phyloP scores from a whole-genome alignment of 2,113 vertebrate species.

The Leptodactylus fuscus region DNA sequence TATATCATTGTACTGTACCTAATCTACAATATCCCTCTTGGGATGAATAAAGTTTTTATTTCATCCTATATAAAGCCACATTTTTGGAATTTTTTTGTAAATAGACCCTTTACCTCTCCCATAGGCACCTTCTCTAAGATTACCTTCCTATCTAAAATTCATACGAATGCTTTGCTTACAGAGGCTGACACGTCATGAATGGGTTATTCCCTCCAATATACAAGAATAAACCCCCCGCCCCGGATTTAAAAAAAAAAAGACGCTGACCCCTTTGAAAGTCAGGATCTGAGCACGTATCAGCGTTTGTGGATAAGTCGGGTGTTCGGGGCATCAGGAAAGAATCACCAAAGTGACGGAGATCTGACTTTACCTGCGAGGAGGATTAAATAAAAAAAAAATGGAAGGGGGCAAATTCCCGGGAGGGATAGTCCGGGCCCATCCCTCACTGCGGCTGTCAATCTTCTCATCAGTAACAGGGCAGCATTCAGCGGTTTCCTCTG shows the following conservation, averaged over 20 bases:
- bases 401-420: conserved; percentile 58
- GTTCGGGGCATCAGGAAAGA: too few relatives aligned
- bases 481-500: conserved; percentile 84
- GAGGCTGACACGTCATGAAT: neutral
- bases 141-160: too few relatives aligned
- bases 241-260: neutral
- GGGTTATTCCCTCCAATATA: too few relatives aligned
- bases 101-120: too few relatives aligned
- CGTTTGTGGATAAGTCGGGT: neutral
- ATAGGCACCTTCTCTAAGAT: too few relatives aligned
- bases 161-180: too few relatives aligned
- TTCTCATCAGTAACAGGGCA: conserved; percentile 85
- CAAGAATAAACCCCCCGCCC: neutral
- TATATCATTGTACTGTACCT: too few relatives aligned
- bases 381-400: conserved; percentile 54
- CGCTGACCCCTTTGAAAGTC: neutral
- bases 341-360: conserved; percentile 42
- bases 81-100: too few relatives aligned
- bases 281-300: neutral
- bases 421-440: conserved; percentile 67
- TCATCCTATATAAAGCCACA: too few relatives aligned
- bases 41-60: too few relatives aligned
- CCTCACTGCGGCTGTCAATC: conserved; percentile 74
- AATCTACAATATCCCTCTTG: too few relatives aligned
- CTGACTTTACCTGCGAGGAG: conserved; percentile 75